Conservation (phyloP, 2,888 invertebrate species). For the Drosophila picticornis region DNA sequence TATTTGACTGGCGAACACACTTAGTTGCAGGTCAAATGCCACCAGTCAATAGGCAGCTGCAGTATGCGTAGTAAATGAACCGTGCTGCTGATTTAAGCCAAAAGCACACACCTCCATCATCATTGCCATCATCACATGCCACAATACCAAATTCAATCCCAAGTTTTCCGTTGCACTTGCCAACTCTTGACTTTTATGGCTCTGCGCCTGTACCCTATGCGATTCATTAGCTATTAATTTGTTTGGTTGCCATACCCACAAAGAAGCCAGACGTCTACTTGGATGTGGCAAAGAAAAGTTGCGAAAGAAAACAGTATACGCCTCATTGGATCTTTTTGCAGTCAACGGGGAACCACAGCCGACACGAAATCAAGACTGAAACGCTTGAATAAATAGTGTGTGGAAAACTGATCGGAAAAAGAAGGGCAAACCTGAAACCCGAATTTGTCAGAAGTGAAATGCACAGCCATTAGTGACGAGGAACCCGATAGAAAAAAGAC, state of each 20-base stretch:
- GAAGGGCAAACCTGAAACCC: constrained; percentile 19
- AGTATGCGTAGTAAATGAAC: constrained; percentile 65
- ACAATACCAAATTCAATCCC: background rate
- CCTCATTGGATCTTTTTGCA: constrained; percentile 1
- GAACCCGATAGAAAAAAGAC: constrained; percentile 7
- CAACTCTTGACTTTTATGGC: constrained; percentile 64
- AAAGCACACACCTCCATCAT: constrained; percentile 13
- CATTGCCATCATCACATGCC: constrained; percentile 4
- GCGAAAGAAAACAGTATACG: background rate
- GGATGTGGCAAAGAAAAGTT: background rate
- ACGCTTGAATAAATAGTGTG: constrained; percentile 48
- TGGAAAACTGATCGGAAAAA: constrained; percentile 33
- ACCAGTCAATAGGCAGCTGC: constrained; percentile 32
- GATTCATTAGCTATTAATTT: constrained; percentile 75
- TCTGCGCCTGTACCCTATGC: constrained; percentile 37
- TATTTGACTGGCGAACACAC: constrained; percentile 42
- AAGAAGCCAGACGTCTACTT: constrained; percentile 7
- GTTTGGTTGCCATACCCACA: constrained; percentile 25
- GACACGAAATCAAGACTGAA: constrained; percentile 41
- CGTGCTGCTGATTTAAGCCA: constrained; percentile 40
- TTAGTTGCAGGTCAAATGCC: constrained; percentile 35
- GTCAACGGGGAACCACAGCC: constrained; percentile 6
- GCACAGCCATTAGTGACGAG: background rate
- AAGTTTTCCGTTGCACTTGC: constrained; percentile 31
- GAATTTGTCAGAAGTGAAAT: constrained; percentile 11